Evolutionary conservation across 2,113 vertebrate species (phyloP).

Genomic region (Leuciscus idus): DNA sequence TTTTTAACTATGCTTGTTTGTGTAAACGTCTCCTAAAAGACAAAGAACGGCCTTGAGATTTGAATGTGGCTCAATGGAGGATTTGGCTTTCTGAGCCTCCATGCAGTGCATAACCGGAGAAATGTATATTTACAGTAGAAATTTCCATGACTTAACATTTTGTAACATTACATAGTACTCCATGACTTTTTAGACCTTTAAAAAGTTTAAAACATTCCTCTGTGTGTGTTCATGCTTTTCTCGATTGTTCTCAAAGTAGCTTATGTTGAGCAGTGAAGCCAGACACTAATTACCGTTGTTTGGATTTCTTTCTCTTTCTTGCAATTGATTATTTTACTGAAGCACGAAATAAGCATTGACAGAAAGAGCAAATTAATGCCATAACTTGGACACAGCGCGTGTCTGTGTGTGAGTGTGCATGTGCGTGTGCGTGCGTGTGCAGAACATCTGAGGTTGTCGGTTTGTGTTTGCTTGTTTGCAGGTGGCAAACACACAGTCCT

Average conservation of each 20-base stretch:
- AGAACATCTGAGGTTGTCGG: neutral
- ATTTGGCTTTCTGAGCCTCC: neutral
- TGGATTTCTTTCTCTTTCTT: slow-evolving; percentile 16
- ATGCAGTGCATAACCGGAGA: neutral
- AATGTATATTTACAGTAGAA: too few species aligned
- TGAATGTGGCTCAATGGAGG: neutral
- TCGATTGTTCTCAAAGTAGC: neutral
- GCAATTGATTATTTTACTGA: neutral
- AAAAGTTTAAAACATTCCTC: neutral
- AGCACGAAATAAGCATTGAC: slow-evolving; percentile 22
- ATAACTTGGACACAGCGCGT: neutral
- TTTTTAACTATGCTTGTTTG: neutral
- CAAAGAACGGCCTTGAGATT: too few species aligned
- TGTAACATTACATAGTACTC: neutral
- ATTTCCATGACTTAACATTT: neutral
- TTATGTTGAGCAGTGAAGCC: neutral
- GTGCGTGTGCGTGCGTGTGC: neutral
- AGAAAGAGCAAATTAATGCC: neutral
- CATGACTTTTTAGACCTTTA: neutral
- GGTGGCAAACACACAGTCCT: slow-evolving; percentile 45
- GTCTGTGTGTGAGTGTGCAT: neutral
- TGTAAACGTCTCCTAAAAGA: neutral
- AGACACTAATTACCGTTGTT: neutral
- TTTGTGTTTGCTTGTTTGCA: slow-evolving; percentile 25
- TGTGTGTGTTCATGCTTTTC: neutral